Conservation (phyloP, 2,888 invertebrate species). For the Sylvicola cinctus region DNA sequence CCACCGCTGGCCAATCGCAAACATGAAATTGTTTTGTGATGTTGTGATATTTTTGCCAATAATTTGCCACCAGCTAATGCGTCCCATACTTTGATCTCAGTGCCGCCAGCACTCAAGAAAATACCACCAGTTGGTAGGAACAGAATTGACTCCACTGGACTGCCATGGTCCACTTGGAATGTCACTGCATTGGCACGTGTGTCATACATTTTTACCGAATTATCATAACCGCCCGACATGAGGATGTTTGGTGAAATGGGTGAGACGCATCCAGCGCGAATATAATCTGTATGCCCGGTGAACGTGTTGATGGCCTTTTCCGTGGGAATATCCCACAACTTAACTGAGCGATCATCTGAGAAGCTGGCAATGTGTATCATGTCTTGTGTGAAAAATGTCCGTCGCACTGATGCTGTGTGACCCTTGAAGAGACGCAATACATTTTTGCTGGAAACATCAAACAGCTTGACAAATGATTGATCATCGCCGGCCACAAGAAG, state of each 20-base stretch:
- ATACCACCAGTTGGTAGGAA: conserved; percentile 79
- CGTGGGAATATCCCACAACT: conserved; percentile 80
- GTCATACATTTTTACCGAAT: conserved; percentile 73
- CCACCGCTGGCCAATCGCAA: conserved; percentile 63
- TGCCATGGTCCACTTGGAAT: conserved; percentile 62
- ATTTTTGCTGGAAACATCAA: conserved; percentile 68
- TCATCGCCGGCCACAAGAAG: conserved; percentile 80
- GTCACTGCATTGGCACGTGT: conserved; percentile 42
- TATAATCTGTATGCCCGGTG: conserved; percentile 55
- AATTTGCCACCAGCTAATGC: conserved; percentile 69
- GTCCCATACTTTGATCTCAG: conserved; percentile 86
- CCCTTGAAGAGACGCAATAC: conserved; percentile 70
- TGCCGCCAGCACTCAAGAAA: conserved; percentile 80
- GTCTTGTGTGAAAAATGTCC: conserved; percentile 61
- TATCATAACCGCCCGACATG: conserved; percentile 78
- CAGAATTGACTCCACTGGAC: conserved; percentile 73
- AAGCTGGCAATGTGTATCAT: conserved; percentile 65
- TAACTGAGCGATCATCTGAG: conserved; percentile 74
- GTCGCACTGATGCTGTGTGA: conserved; percentile 57
- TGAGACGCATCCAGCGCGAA: conserved; percentile 65
- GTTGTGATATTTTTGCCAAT: conserved; percentile 66
- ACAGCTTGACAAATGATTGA: conserved; percentile 67
- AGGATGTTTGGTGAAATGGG: conserved; percentile 55
- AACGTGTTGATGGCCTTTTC: conserved; percentile 50
- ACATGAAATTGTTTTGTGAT: conserved; percentile 90